Conservation (phyloP, 2,888 invertebrate genomes). For the Pristionchus exspectatus region DNA sequence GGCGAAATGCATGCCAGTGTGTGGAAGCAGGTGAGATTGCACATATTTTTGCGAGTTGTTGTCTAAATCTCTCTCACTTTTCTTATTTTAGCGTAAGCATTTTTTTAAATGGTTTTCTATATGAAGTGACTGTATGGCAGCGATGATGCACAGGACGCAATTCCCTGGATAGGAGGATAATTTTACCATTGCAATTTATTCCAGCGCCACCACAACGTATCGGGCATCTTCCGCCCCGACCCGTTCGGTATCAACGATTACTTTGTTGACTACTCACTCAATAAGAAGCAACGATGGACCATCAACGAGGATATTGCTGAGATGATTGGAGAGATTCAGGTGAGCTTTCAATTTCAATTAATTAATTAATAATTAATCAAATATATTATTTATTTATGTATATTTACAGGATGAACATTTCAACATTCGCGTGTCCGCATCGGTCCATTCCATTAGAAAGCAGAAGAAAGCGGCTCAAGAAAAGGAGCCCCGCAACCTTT, state of each 20-base stretch:
- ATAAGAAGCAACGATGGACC: constrained; percentile 6
- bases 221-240: not conserved
- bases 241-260: constrained; percentile 19
- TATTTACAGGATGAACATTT: not conserved
- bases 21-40: not conserved
- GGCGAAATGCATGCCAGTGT: not conserved
- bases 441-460: not conserved
- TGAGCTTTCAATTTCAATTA: too few relatives aligned
- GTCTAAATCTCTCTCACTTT: too few relatives aligned
- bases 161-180: too few relatives aligned
- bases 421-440: constrained; percentile 10
- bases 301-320: not conserved
- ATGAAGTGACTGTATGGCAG: too few relatives aligned
- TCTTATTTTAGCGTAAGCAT: too few relatives aligned
- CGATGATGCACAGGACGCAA: too few relatives aligned
- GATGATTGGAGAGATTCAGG: not conserved
- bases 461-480: not conserved
- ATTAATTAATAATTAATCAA: not conserved
- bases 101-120: too few relatives aligned
- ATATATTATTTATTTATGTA: not conserved
- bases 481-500: not conserved
- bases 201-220: too few relatives aligned
- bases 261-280: constrained; percentile 32
- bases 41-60: not conserved
- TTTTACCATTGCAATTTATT: too few relatives aligned